These are phyloP conservation scores for Tyto alba DNA, from an alignment of 2,113 vertebrate genomes.

Conservation along the genomic window DNA sequence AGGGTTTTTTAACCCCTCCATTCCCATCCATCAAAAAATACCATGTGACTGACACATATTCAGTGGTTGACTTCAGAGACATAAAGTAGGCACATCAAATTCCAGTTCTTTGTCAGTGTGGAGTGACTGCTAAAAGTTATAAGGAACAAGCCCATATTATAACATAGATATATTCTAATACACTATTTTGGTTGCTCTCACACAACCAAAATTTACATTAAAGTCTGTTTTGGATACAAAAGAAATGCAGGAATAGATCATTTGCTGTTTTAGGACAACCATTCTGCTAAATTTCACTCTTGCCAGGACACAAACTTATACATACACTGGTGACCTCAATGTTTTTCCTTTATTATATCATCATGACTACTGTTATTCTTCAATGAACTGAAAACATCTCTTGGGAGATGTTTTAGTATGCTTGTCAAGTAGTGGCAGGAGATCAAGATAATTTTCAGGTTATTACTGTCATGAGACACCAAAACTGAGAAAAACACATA, in stretches of 20 bases:
- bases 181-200: not conserved
- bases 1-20: not conserved
- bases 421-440: not conserved
- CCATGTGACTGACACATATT: not conserved
- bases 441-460: not conserved
- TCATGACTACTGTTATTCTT: slow-evolving; percentile 6
- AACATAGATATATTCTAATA: not conserved
- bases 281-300: not conserved
- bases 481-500: not conserved
- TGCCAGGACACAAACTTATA: not conserved
- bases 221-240: not conserved
- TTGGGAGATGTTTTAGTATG: not conserved
- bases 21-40: not conserved
- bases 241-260: not conserved
- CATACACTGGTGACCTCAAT: not conserved
- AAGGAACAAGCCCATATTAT: not conserved
- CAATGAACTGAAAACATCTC: not conserved
- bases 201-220: not conserved
- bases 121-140: not conserved
- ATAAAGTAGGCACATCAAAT: not conserved
- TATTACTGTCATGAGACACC: not conserved
- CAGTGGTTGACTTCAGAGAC: not conserved
- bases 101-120: not conserved
- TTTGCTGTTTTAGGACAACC: not conserved
- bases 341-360: not conserved